phyloP scores from a whole-genome alignment of 2,113 vertebrate genomes.

The Elachura formosa region DNA sequence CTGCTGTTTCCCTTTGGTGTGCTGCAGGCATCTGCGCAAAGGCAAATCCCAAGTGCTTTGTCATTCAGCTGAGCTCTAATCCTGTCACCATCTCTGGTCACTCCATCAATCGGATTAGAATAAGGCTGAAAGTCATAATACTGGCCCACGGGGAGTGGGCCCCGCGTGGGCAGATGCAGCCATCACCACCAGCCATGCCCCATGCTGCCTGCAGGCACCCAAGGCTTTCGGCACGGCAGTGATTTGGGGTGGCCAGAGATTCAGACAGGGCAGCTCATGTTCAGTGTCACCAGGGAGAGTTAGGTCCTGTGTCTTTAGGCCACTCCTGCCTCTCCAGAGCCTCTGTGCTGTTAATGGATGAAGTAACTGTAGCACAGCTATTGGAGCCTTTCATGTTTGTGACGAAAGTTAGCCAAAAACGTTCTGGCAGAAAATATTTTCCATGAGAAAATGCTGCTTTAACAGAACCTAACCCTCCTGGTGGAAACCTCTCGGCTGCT shows the following conservation, averaged over 20 bases:
- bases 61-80: conserved; percentile 49
- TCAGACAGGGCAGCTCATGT: background rate
- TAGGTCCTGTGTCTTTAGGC: background rate
- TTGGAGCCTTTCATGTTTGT: background rate
- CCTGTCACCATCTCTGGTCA: conserved; percentile 12
- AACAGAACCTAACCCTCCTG: background rate
- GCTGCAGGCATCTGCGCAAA: accelerated
- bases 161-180: background rate
- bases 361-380: background rate
- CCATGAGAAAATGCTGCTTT: background rate
- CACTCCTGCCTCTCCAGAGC: background rate
- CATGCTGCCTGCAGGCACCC: background rate
- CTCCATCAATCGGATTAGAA: conserved; percentile 43
- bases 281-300: background rate
- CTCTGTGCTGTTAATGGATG: background rate
- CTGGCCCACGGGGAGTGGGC: background rate
- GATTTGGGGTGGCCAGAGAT: background rate
- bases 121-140: background rate
- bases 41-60: conserved; percentile 22
- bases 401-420: background rate
- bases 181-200: accelerated
- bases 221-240: background rate
- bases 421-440: background rate
- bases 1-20: background rate
- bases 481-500: background rate